A percentile compares a stretch with the other conserved stretches of the same genome.
These are phyloP conservation scores for Nibea coibor DNA, from an alignment of 2,113 vertebrate species.

Conservation along the genomic window DNA sequence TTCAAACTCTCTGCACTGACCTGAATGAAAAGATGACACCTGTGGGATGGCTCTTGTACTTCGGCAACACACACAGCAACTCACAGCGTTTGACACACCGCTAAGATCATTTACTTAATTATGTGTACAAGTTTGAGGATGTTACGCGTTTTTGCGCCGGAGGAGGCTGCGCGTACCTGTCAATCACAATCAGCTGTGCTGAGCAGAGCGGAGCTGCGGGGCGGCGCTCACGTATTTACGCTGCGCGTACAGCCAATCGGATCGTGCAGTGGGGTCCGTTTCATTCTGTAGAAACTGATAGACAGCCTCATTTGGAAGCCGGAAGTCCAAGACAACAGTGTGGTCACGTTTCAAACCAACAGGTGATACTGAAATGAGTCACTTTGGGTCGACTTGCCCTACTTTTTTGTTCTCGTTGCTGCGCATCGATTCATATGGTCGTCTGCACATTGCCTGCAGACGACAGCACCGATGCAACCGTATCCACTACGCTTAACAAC, in stretches of 20 bases:
- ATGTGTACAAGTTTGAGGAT: background rate
- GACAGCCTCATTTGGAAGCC: conserved; percentile 30
- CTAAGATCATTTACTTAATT: background rate
- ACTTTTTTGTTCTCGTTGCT: conserved; percentile 37
- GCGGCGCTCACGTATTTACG: background rate
- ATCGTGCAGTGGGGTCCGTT: background rate
- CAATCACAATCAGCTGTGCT: conserved; percentile 47
- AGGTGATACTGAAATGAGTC: conserved; percentile 59
- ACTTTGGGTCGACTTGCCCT: conserved; percentile 40
- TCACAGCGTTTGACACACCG: background rate
- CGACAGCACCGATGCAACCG: background rate
- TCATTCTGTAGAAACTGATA: conserved; percentile 35
- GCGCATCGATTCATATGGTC: background rate
- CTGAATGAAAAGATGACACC: conserved; percentile 27
- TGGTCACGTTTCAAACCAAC: conserved; percentile 34
- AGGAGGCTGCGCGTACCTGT: conserved; percentile 47
- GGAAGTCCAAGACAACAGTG: conserved; percentile 38
- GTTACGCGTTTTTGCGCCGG: background rate
- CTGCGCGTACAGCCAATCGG: conserved; percentile 35
- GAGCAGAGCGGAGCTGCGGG: conserved; percentile 41
- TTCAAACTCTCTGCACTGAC: conserved; percentile 35
- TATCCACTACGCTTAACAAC: no score
- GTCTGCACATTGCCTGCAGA: background rate
- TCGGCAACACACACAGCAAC: conserved; percentile 11
- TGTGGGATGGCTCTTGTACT: conserved; percentile 17